Evolutionary conservation across 2,113 vertebrate species (phyloP), one percentile per base, ranked within the genome.

Genomic region (Columba livia): DNA sequence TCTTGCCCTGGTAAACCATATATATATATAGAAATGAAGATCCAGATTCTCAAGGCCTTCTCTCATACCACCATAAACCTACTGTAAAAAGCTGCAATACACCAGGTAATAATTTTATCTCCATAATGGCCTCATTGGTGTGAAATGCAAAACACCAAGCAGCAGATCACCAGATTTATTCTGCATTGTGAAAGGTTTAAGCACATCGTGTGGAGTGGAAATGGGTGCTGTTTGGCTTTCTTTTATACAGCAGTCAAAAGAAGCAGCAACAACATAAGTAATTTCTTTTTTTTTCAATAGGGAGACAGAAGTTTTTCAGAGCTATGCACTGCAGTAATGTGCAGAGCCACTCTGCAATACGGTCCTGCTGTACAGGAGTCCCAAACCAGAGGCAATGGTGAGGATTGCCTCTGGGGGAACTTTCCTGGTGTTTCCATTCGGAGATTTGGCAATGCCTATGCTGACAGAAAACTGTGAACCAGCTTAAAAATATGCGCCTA

Each of bases 401-500:
- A 95, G 78, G 42, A 79, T 25, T 82, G 72, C 50, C 56, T 32
- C 92, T 14, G 1, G 54, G 34, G 32, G 8, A 91, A 66, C 5
- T 5, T 50, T 91, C 34, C 61, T 38, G 25, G 80, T 29, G 38
- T 51, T 90, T 96, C 79, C 82, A 47, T 42, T 29, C 57, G 54
- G 36, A 82, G 61, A 80, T 74, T 15, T 44, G 74, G 60, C 26
- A 60, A 25, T 78, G 81, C 32, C 40, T 92, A 65, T 53, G n/a
- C 44, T 78, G 48, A 80, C 24, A 75, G 34, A 94, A 93, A 79
- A 94, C 65, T 70, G 80, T 71, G 51, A 72, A 85, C 77, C 64
- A 88, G 58, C 67, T 96, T 93, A 54, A 85, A 96, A 95, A 70
- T 58, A 73, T 38, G 54, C 62, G 83, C 75, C 80, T 67, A 48